Conservation (phyloP, 2,113 vertebrate genomes). For the Plestiodon gilberti region DNA sequence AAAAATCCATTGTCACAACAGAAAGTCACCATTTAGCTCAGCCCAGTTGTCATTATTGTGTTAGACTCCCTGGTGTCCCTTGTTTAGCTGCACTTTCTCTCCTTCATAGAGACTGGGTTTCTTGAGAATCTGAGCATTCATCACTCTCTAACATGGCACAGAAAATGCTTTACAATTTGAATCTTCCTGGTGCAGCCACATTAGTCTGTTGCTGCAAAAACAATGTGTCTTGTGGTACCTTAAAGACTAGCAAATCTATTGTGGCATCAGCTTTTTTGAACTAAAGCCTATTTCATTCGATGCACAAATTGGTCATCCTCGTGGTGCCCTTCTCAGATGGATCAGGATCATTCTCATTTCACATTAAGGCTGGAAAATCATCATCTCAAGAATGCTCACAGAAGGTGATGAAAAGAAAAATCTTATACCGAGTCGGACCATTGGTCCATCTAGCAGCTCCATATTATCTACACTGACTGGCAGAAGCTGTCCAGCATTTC, state of each 20-base stretch:
- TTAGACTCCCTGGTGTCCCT: slow-evolving; percentile 1
- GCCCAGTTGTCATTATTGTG: background rate
- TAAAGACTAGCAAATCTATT: background rate
- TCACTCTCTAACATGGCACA: background rate
- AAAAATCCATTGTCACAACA: too few species aligned
- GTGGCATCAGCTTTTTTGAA: too few species aligned
- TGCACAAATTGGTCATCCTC: too few species aligned
- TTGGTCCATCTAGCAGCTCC: too few species aligned
- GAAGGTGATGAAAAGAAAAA: background rate
- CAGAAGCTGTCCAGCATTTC: too few species aligned
- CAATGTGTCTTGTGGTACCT: too few species aligned
- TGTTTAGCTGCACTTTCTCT: background rate
- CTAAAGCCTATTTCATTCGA: too few species aligned
- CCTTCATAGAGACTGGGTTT: background rate
- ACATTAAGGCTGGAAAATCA: background rate
- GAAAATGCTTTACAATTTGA: background rate
- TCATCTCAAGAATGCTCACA: background rate
- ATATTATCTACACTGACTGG: too few species aligned
- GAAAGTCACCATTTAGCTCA: background rate
- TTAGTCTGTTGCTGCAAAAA: too few species aligned
- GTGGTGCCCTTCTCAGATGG: background rate
- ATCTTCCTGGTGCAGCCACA: background rate
- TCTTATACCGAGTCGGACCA: too few species aligned
- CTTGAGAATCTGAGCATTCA: too few species aligned
- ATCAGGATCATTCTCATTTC: background rate